Percentiles rank a stretch among this genome's conserved stretches.
Evolutionary conservation across 2,797 vertebrate species (phyloP).

Genomic region (Periparus ater): DNA sequence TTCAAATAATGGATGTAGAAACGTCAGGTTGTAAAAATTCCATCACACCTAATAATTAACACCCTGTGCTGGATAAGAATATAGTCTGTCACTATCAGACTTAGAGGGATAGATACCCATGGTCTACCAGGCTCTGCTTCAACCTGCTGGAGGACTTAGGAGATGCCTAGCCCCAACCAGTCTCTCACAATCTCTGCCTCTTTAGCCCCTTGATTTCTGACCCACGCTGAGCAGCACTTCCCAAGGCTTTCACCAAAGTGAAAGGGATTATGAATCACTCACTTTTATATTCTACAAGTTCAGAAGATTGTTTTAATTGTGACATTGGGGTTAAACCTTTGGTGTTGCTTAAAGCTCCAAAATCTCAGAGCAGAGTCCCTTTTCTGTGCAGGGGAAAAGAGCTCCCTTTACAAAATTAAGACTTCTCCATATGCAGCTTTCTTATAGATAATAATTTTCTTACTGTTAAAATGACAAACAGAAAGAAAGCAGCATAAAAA

Average conservation of each 20-base stretch:
- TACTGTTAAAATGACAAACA: slow-evolving; percentile 55
- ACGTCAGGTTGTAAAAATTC: background rate
- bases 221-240: background rate
- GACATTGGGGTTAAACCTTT: background rate
- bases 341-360: background rate
- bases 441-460: background rate
- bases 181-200: background rate
- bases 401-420: background rate
- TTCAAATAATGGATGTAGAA: background rate
- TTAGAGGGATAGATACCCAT: background rate
- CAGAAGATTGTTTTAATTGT: background rate
- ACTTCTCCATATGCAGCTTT: background rate
- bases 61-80: background rate
- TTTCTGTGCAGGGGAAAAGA: slow-evolving; percentile 25
- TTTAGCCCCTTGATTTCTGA: slow-evolving; percentile 21
- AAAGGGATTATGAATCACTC: background rate
- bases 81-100: background rate
- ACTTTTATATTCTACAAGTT: background rate
- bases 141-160: background rate
- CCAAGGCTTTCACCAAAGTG: background rate
- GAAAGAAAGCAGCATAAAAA: slow-evolving; percentile 33
- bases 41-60: background rate
- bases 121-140: background rate
- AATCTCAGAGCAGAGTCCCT: background rate
- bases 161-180: background rate